These are phyloP conservation scores for Aleadryas rufinucha DNA, from an alignment of 2,113 vertebrate genomes.

Conservation along the genomic window DNA sequence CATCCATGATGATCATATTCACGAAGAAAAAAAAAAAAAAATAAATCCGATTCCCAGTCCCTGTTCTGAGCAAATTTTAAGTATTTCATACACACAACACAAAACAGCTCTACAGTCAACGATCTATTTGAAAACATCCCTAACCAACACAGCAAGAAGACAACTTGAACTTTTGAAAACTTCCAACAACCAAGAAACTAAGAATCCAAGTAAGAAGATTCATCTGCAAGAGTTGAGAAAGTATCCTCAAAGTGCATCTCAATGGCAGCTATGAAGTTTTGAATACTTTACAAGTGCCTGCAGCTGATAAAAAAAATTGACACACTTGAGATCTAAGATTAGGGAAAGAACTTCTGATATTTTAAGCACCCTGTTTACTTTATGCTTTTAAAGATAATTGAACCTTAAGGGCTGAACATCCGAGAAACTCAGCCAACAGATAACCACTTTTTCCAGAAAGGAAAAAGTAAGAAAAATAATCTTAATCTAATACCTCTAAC, in stretches of 20 bases:
- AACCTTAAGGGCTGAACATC: slow-evolving; percentile 2
- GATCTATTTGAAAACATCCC: background rate
- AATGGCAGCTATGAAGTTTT: background rate
- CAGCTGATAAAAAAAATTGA: background rate
- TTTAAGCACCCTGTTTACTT: slow-evolving; percentile 42
- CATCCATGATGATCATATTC: background rate
- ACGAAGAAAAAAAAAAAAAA: background rate
- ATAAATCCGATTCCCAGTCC: background rate
- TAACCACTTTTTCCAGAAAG: background rate
- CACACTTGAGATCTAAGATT: slow-evolving; percentile 35
- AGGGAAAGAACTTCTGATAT: slow-evolving; percentile 17
- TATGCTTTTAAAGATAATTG: slow-evolving; percentile 24
- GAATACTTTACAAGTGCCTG: slow-evolving; percentile 2
- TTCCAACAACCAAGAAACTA: background rate
- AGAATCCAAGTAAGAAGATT: background rate
- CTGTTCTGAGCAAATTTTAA: background rate
- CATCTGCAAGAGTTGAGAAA: background rate
- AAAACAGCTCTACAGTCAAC: background rate
- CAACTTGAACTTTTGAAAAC: background rate
- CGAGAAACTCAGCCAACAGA: background rate
- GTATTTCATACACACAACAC: background rate
- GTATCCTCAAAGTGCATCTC: background rate
- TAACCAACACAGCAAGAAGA: background rate
- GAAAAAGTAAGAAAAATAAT: background rate
- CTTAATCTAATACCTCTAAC: background rate